Evolutionary conservation across 92 coral and sea anemone species (phyloP), one percentile per base, ranked within the genome.

Genomic region (Metridium senile): DNA sequence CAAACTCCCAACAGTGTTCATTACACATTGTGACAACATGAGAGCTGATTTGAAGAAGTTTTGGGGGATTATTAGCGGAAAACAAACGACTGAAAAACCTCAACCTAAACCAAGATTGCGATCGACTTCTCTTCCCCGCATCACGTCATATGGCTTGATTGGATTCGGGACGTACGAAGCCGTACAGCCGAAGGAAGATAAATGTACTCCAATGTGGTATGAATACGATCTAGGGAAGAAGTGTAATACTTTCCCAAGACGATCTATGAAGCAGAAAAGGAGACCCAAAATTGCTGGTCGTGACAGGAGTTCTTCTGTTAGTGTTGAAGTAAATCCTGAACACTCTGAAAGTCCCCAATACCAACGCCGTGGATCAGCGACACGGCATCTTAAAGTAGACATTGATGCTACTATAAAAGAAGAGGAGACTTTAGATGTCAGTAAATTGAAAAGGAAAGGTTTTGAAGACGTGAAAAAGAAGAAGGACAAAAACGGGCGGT

Each of bases 51-150:
- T 79, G 53, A 68, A 33, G 46, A 79, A 30, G 33, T 61, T 79
- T 18, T 79, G 77, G 84, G 76, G 84, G 26, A 59, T 79, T 43
- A 27, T 79, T 18, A 79, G 84, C 53, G 84, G 84, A 43, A 79
- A 79, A 70, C 65, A 52, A n/a, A n/a, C n/a, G n/a, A 31, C 33
- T 34, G 39, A 34, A 30, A 49, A 29, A 28, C 58, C 59, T 26
- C 30, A 31, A 56, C 58, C 59, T 26, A 31, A 31, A 56, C 84
- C 66, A 23, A 23, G 84, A 70, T 33, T 67, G 49, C 67, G 84
- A 6, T 68, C 84, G 25, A 58, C 68, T 27, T 79, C 84, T 17
- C 59, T 79, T 4, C 84, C 84, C 10, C 75, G 84, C 27, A 70
- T 58, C 20, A 79, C 65, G 9, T 52, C 74, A 2, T 79, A 19